Conservation (phyloP, 2,888 invertebrate genomes). For the Mycalesis mineus region DNA sequence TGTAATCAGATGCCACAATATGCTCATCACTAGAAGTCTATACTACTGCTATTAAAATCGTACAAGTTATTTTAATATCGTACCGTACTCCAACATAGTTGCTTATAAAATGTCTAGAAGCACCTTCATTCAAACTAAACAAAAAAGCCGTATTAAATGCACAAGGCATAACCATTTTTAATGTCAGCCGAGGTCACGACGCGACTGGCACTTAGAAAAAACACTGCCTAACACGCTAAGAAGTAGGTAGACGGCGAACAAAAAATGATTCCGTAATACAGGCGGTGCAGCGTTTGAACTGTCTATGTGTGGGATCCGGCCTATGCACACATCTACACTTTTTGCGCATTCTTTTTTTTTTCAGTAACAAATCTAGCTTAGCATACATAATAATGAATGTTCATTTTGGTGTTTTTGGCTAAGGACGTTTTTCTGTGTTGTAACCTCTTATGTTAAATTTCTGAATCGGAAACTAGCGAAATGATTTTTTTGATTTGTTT, state of each 20-base stretch:
- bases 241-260: slow-evolving; percentile 55
- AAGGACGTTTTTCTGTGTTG: no score
- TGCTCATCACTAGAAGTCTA: no score
- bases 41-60: no score
- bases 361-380: slow-evolving; percentile 15
- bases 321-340: slow-evolving; percentile 28
- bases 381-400: slow-evolving; percentile 11
- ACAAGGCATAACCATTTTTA: slow-evolving; percentile 61
- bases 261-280: slow-evolving; percentile 59
- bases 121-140: slow-evolving; percentile 28
- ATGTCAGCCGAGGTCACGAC: slow-evolving; percentile 70
- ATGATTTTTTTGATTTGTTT: no score
- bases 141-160: slow-evolving; percentile 49
- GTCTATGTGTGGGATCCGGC: slow-evolving; percentile 32
- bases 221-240: slow-evolving; percentile 59
- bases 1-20: no score
- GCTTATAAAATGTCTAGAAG: slow-evolving; percentile 21
- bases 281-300: slow-evolving; percentile 38
- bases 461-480: no score
- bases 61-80: no score
- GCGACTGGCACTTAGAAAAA: slow-evolving; percentile 58
- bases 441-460: no score
- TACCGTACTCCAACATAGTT: neutral
- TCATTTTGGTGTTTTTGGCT: no score
- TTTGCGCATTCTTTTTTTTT: slow-evolving; percentile 14